Evolutionary conservation across 2,888 invertebrate species (phyloP).

Genomic region (Ormyrus labotus): DNA sequence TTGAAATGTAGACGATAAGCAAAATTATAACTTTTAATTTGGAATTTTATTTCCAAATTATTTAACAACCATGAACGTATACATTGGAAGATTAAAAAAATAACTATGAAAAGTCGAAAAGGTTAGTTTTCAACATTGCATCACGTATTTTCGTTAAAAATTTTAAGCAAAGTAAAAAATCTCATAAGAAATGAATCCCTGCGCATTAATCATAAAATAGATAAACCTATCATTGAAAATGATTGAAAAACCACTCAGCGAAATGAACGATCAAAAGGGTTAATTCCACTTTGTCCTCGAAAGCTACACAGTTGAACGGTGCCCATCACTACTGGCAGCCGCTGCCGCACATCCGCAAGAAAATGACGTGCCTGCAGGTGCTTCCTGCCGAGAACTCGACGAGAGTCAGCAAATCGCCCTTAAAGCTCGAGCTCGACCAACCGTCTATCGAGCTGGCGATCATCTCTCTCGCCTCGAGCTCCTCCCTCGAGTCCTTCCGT

Average conservation of each 20-base stretch:
- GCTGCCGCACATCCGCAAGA: conserved; percentile 61
- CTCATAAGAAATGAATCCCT: no score
- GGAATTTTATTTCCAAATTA: no score
- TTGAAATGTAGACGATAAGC: neutral
- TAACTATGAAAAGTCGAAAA: conserved; percentile 63
- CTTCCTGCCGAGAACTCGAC: conserved; percentile 47
- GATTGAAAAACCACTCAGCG: no score
- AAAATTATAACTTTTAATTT: no score
- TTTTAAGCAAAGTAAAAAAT: no score
- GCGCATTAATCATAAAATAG: no score
- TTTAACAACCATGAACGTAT: no score
- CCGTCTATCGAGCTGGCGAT: conserved; percentile 41
- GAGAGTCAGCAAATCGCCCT: neutral
- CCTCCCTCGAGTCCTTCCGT: neutral
- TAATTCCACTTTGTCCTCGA: neutral
- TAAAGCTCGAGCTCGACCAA: conserved; percentile 11
- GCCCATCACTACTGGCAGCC: conserved; percentile 62
- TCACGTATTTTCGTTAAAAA: no score
- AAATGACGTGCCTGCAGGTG: conserved; percentile 61
- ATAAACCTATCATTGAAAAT: no score
- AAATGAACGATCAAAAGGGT: no score
- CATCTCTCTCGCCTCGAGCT: neutral
- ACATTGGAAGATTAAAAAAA: neutral
- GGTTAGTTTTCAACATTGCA: conserved; percentile 57
- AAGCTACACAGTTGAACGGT: conserved; percentile 65